phyloP scores from a whole-genome alignment of 2,888 invertebrate genomes.

The Drosophila rubida region DNA sequence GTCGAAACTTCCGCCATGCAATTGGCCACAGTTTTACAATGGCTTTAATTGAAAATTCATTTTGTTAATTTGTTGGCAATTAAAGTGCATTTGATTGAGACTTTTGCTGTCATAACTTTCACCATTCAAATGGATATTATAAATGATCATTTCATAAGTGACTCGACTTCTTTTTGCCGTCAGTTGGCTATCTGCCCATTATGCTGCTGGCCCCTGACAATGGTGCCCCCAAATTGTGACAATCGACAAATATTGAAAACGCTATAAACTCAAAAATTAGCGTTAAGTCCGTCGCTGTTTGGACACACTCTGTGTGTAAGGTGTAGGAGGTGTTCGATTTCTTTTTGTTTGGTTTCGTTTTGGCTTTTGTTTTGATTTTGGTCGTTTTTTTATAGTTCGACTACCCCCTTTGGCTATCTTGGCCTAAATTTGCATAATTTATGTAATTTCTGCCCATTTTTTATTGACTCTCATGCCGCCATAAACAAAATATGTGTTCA shows the following conservation, averaged over 20 bases:
- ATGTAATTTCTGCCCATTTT: conserved; percentile 59
- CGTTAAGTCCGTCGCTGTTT: conserved; percentile 40
- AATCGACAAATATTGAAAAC: conserved; percentile 16
- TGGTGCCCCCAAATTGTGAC: conserved; percentile 18
- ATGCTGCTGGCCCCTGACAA: conserved; percentile 26
- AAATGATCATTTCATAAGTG: conserved; percentile 48
- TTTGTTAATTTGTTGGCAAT: conserved; percentile 65
- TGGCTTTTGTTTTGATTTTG: conserved; percentile 28
- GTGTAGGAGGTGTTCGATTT: conserved; percentile 64
- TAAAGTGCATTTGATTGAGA: conserved; percentile 57
- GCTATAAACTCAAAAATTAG: conserved; percentile 4
- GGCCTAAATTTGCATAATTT: conserved; percentile 71
- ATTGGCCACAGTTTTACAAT: conserved; percentile 62
- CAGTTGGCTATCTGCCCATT: conserved; percentile 19
- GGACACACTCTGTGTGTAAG: conserved; percentile 28
- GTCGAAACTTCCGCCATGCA: conserved; percentile 57
- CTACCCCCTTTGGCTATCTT: conserved; percentile 61
- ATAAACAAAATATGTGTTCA: conserved; percentile 30
- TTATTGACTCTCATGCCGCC: conserved; percentile 40
- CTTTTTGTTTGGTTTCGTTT: conserved; percentile 35
- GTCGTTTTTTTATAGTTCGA: conserved; percentile 40
- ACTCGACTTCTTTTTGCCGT: conserved; percentile 40
- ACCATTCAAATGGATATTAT: conserved; percentile 43
- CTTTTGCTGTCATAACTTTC: conserved; percentile 54
- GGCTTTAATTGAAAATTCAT: conserved; percentile 59